Conservation (phyloP, 1,140 invertebrate genomes). For the Acromyrmex echinatior region DNA sequence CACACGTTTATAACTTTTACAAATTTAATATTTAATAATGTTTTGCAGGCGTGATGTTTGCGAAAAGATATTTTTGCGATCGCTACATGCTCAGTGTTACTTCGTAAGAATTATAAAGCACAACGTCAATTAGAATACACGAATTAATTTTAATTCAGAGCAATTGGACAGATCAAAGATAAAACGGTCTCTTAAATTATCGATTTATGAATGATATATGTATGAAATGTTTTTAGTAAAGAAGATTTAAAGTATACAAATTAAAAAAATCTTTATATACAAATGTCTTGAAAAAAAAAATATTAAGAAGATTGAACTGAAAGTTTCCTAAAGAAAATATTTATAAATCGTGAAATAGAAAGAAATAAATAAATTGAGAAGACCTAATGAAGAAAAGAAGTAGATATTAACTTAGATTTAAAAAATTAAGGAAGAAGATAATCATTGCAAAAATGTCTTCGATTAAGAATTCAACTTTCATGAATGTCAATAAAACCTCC, state of each 20-base stretch:
- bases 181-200: background rate
- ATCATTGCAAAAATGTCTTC: background rate
- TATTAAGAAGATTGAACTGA: background rate
- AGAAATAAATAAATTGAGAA: background rate
- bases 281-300: background rate
- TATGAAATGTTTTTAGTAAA: background rate
- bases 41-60: conserved; percentile 21
- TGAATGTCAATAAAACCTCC: background rate
- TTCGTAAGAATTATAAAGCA: conserved; percentile 17
- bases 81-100: background rate
- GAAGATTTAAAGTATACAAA: background rate
- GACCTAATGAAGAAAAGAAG: background rate
- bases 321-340: background rate
- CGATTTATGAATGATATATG: background rate
- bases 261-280: background rate
- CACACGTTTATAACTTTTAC: background rate
- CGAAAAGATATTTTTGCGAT: conserved; percentile 3
- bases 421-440: background rate
- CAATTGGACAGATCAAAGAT: conserved; percentile 20
- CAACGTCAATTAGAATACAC: background rate
- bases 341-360: background rate
- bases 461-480: background rate
- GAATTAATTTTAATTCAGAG: conserved; percentile 19
- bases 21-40: conserved; percentile 65
- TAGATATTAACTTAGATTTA: background rate